Evolutionary conservation across 2,797 vertebrate genomes (phyloP).

Genomic region (Lithobates pipiens): DNA sequence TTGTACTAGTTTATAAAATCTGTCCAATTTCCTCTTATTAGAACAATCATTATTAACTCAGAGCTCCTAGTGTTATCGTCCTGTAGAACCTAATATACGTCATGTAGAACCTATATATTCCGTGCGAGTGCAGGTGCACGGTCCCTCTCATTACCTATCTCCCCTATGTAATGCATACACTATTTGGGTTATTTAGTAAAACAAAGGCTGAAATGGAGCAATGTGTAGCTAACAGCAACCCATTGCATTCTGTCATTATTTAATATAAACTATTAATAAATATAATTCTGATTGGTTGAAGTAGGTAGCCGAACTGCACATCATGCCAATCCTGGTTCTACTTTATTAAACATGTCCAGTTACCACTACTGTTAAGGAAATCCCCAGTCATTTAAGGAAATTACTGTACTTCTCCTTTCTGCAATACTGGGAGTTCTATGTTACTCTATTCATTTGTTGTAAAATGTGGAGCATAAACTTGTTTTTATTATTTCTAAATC

Average conservation of each 20-base stretch:
- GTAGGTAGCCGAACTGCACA: neutral
- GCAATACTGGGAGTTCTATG: slow-evolving; percentile 1
- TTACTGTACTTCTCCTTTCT: neutral
- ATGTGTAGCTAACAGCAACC: too few relatives aligned
- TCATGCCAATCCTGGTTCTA: neutral
- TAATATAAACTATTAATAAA: neutral
- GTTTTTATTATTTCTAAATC: slow-evolving; percentile 26
- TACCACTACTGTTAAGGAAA: neutral
- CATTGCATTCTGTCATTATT: neutral
- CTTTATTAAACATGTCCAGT: neutral
- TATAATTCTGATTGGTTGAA: neutral
- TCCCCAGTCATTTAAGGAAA: neutral
- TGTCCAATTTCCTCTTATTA: too few relatives aligned
- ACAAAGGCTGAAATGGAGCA: too few relatives aligned
- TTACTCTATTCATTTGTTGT: slow-evolving; percentile 15
- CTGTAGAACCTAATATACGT: too few relatives aligned
- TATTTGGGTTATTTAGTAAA: too few relatives aligned
- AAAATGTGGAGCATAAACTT: neutral
- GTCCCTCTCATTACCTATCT: too few relatives aligned
- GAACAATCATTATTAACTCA: too few relatives aligned
- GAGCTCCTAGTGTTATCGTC: too few relatives aligned
- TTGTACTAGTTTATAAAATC: too few relatives aligned
- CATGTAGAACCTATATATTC: too few relatives aligned
- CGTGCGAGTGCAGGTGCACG: too few relatives aligned
- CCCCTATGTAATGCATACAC: too few relatives aligned